Evolutionary conservation across 2,888 invertebrate genomes (phyloP).

Genomic region (Synanthedon formicaeformis): DNA sequence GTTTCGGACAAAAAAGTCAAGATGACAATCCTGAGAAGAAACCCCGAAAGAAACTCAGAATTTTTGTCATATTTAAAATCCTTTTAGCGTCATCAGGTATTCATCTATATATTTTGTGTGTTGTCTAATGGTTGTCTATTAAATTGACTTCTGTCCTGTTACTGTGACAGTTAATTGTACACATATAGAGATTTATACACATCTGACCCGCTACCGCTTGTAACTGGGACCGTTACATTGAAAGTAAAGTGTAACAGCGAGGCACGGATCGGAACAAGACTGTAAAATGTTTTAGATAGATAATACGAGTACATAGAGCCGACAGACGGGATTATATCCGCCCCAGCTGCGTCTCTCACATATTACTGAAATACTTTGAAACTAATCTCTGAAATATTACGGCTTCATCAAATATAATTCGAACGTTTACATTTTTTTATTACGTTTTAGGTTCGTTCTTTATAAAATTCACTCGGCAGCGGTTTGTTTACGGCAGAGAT

Average conservation of each 20-base stretch:
- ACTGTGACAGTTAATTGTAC: too few species aligned
- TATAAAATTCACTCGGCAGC: neutral
- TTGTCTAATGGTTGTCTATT: too few species aligned
- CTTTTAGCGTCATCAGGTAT: too few species aligned
- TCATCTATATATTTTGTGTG: too few species aligned
- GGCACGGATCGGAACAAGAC: slow-evolving; percentile 32
- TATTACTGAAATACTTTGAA: too few species aligned
- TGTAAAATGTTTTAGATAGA: slow-evolving; percentile 27
- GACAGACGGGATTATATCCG: neutral
- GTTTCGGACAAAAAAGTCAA: too few species aligned
- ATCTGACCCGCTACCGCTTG: slow-evolving; percentile 3
- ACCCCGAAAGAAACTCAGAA: too few species aligned
- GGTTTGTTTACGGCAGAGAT: too few species aligned
- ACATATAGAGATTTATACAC: too few species aligned
- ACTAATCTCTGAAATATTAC: slow-evolving; percentile 3
- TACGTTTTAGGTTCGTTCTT: neutral
- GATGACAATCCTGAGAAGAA: too few species aligned
- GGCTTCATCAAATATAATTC: slow-evolving; percentile 1
- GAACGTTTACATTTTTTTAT: neutral
- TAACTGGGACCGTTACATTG: slow-evolving; percentile 17
- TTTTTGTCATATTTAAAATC: too few species aligned
- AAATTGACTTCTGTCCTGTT: too few species aligned
- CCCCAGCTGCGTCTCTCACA: neutral
- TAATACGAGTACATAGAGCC: slow-evolving; percentile 21
- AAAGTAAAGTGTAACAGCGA: slow-evolving; percentile 48